Evolutionary conservation across 1,140 invertebrate genomes (phyloP).

Genomic region (Notospermus geniculatus): DNA sequence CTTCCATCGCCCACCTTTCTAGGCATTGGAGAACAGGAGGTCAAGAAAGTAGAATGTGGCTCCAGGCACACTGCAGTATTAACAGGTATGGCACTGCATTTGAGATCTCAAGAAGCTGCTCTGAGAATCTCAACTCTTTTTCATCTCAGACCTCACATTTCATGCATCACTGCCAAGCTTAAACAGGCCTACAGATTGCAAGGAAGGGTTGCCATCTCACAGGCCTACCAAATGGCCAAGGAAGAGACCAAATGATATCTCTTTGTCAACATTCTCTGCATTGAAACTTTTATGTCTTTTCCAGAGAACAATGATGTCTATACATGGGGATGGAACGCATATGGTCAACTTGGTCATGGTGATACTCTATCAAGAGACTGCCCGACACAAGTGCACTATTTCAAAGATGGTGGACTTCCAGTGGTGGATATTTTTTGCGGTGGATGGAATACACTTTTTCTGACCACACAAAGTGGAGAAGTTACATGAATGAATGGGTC

Average conservation of each 20-base stretch:
- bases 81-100: conserved; percentile 28
- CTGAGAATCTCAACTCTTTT: too few relatives aligned
- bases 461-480: too few relatives aligned
- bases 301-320: conserved; percentile 29
- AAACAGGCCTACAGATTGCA: neutral
- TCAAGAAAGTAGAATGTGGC: conserved; percentile 39
- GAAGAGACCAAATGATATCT: neutral
- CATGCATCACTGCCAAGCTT: too few relatives aligned
- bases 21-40: conserved; percentile 20
- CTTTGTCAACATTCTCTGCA: neutral
- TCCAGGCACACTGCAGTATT: conserved; percentile 43
- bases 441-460: conserved; percentile 10
- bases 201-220: neutral
- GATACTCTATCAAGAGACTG: conserved; percentile 28
- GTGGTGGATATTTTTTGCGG: conserved; percentile 15
- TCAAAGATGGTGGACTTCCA: neutral
- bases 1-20: conserved; percentile 29
- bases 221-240: neutral
- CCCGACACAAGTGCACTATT: conserved; percentile 15
- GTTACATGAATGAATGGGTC: too few relatives aligned
- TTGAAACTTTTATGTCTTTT: conserved; percentile 7
- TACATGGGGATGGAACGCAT: conserved; percentile 41
- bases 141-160: too few relatives aligned
- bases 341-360: conserved; percentile 41
- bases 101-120: neutral